Conservation (phyloP, 2,113 vertebrate genomes). For the Elachura formosa region DNA sequence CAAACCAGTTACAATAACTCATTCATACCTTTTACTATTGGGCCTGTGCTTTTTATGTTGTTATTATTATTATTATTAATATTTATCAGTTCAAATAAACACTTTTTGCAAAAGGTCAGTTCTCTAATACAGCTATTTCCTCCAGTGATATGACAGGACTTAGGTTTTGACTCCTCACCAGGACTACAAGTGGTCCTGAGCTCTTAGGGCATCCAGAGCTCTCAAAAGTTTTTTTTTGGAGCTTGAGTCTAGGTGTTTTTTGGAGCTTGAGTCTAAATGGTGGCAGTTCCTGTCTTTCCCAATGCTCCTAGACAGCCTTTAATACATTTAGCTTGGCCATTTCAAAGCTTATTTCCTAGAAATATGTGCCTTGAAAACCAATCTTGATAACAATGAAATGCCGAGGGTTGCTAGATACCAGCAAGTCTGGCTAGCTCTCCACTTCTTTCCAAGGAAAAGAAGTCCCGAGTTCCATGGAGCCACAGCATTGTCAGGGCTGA, state of each 20-base stretch:
- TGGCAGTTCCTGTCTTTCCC: neutral
- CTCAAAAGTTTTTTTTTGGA: neutral
- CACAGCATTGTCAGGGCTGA: fast-evolving
- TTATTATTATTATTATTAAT: neutral
- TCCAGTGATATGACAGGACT: neutral
- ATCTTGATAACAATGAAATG: neutral
- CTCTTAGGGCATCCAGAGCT: neutral
- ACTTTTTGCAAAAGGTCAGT: neutral
- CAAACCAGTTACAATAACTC: neutral
- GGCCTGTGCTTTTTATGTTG: neutral
- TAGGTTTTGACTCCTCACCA: neutral
- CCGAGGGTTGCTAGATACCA: neutral
- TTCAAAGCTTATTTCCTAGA: neutral
- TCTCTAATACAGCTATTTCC: neutral
- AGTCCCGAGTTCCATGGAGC: neutral
- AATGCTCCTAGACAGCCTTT: neutral
- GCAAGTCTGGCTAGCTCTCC: neutral
- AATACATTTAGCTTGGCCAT: neutral
- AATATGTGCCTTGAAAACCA: neutral
- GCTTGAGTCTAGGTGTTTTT: neutral
- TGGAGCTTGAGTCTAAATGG: neutral
- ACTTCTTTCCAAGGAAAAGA: neutral
- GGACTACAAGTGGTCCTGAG: neutral
- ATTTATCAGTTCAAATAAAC: neutral
- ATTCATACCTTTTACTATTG: neutral